Conservation (phyloP, 1,140 invertebrate genomes). For the Drosophila punjabiensis region DNA sequence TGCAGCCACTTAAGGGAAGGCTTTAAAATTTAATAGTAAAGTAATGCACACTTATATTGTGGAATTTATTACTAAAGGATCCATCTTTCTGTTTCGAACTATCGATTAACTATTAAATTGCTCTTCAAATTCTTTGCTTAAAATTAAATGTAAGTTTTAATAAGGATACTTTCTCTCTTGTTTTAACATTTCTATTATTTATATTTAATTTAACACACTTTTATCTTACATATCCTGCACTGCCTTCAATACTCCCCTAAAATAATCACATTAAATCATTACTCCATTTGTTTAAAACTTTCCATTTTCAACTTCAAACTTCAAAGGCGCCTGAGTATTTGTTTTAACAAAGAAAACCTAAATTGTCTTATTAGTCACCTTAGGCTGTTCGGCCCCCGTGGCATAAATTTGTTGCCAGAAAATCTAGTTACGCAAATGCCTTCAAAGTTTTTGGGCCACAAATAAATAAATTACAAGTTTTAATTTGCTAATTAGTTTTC, state of each 20-base stretch:
- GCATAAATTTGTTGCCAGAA: slow-evolving; percentile 17
- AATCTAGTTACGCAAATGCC: slow-evolving; percentile 36
- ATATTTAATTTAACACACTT: background rate
- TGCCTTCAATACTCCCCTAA: too few species aligned
- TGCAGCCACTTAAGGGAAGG: background rate
- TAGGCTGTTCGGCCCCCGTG: slow-evolving; percentile 1
- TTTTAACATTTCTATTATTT: background rate
- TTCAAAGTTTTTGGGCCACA: slow-evolving; percentile 30
- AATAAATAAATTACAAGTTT: slow-evolving; percentile 56
- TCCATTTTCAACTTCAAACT: slow-evolving; percentile 4
- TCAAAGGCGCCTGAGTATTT: slow-evolving; percentile 15
- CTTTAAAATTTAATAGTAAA: background rate
- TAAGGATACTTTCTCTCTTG: background rate
- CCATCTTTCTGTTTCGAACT: background rate
- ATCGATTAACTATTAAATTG: background rate
- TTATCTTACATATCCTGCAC: background rate
- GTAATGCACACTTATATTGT: too few species aligned
- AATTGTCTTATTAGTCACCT: slow-evolving; percentile 23
- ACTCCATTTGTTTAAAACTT: background rate
- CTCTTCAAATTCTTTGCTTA: background rate
- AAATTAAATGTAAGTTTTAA: background rate
- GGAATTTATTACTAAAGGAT: background rate
- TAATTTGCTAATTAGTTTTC: slow-evolving; percentile 55
- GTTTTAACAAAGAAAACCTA: slow-evolving; percentile 23
- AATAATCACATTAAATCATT: slow-evolving; percentile 8